These are phyloP conservation scores for Uria lomvia DNA, from an alignment of 2,113 vertebrate species.

Conservation along the genomic window DNA sequence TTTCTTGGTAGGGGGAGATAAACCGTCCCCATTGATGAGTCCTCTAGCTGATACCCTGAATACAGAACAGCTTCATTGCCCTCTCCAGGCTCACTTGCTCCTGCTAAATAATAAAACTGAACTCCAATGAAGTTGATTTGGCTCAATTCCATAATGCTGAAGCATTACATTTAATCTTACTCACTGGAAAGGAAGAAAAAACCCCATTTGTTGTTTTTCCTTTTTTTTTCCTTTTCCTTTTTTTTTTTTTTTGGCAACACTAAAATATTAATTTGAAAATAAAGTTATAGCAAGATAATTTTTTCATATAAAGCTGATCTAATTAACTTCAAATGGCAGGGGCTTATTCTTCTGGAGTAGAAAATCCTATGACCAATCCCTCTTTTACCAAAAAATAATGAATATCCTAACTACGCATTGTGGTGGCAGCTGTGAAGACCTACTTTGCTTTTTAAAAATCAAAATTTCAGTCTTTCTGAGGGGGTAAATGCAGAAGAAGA, in stretches of 20 bases:
- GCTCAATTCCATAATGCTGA: background rate
- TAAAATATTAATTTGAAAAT: background rate
- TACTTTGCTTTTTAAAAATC: background rate
- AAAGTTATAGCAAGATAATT: background rate
- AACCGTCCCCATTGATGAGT: background rate
- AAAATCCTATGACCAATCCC: background rate
- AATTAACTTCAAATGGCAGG: background rate
- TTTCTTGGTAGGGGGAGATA: background rate
- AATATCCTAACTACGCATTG: background rate
- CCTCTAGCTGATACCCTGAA: background rate
- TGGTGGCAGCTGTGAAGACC: background rate
- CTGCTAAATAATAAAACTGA: background rate
- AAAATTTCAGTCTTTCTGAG: background rate
- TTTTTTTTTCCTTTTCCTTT: rapidly evolving
- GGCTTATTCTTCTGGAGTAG: background rate
- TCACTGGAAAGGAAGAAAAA: background rate
- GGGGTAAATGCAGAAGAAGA: background rate
- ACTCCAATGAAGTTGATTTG: background rate
- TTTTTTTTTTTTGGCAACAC: background rate
- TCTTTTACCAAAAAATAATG: background rate
- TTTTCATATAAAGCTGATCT: background rate
- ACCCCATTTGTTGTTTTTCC: rapidly evolving
- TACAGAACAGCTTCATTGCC: background rate
- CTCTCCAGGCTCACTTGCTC: background rate
- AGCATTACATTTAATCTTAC: background rate